Percentiles rank a stretch among this genome's conserved stretches.
phyloP scores from a whole-genome alignment of 2,888 invertebrate species.

The Philaethria dido region DNA sequence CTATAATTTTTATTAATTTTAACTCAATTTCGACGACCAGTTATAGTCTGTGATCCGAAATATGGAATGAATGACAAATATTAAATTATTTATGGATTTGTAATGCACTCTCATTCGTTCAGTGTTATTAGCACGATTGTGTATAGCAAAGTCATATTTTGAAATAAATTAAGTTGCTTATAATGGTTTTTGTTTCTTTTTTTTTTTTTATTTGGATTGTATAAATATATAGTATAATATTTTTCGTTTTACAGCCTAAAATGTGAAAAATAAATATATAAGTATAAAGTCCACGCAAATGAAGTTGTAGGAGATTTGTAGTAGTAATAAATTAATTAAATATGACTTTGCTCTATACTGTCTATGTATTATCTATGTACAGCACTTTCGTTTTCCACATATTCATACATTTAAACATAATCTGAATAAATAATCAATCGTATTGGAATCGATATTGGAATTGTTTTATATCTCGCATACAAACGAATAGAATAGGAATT shows the following conservation, averaged over 20 bases:
- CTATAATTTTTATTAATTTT: slow-evolving; percentile 15
- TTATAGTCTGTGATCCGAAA: slow-evolving; percentile 12
- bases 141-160: not conserved
- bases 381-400: not conserved
- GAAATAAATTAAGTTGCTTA: no score
- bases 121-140: not conserved
- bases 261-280: no score
- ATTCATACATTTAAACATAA: not conserved
- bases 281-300: no score
- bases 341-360: not conserved
- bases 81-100: not conserved
- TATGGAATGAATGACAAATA: not conserved
- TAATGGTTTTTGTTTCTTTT: no score
- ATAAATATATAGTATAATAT: no score
- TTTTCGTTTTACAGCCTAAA: no score
- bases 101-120: not conserved
- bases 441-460: slow-evolving; percentile 33
- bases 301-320: no score
- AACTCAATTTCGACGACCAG: slow-evolving; percentile 14
- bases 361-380: no score
- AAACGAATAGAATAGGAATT: slow-evolving; percentile 48
- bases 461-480: slow-evolving; percentile 40
- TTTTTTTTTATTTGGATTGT: no score
- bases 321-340: not conserved
- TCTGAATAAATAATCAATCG: slow-evolving; percentile 5